Evolutionary conservation across 2,113 vertebrate genomes (phyloP), one percentile per base, ranked within the genome.

Genomic region (Stictonetta naevosa): DNA sequence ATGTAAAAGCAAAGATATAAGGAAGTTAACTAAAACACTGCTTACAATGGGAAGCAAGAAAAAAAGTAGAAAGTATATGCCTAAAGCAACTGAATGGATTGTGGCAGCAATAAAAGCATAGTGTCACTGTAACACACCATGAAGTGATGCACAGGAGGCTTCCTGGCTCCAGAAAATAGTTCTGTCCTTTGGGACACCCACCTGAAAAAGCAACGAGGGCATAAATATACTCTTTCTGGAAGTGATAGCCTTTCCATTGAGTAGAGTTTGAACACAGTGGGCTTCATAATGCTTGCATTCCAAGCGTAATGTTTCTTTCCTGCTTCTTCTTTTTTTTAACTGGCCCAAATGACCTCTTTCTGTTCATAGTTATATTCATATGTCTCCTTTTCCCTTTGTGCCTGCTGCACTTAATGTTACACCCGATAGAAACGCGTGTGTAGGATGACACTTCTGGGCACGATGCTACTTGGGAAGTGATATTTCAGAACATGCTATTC

Each of bases 401-500:
- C 9, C 55, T 52, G 33, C 50, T 83, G 18, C 40, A 66, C n/a
- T 72, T 83, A 38, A 36, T 15, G 18, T 79, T 89, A 42, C 33
- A 29, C 36, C 21, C 13, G n/a, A 31, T 23, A 31, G 50, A 63
- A 83, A 34, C 0, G 5, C 13, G 46, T 83, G 44, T 86, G 50
- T 75, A 75, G 48, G 72, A 83, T 66, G 81, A 86, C 52, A 71
- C 44, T 83, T 86, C 56, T 83, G 81, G 72, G 23, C 76, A 74
- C 28, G 66, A 59, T 74, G 36, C 28, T 86, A 68, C 36, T 34
- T 25, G 38, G 13, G 38, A 93, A 83, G 50, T 69, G 44, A 44
- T 83, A 93, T 86, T 89, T 89, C 85, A 89, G 85, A 86, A 74
- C n/a, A 55, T 50, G 20, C 31, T 86, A 74, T 88, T 75, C n/a